phyloP scores from a whole-genome alignment of 2,113 vertebrate species.

The Pristiophorus japonicus region DNA sequence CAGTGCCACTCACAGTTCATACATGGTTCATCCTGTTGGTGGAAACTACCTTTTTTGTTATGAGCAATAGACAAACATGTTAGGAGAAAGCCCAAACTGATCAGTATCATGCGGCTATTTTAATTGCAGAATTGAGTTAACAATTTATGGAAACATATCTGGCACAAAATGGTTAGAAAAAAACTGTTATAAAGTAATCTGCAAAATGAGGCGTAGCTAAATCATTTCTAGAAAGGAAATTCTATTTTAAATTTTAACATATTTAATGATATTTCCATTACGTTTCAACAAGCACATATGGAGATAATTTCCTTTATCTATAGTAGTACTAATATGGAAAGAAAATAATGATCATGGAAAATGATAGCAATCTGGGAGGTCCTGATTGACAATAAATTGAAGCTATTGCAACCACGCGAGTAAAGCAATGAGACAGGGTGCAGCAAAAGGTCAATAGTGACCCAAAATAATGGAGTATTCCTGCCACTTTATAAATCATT shows the following conservation, averaged over 20 bases:
- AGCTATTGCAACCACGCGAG: not conserved
- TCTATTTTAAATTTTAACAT: not conserved
- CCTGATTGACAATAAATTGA: not conserved
- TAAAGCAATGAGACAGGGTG: not conserved
- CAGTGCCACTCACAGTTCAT: not conserved
- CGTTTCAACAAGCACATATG: not conserved
- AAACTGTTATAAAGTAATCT: not conserved
- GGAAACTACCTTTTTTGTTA: not conserved
- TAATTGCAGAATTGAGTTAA: not conserved
- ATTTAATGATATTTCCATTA: not conserved
- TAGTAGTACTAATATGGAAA: not conserved
- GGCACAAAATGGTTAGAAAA: not conserved
- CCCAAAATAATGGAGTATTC: not conserved
- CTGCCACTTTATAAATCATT: not conserved
- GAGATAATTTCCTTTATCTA: not conserved
- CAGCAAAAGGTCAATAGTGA: not conserved
- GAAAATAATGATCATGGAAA: not conserved
- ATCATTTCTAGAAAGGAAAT: not conserved
- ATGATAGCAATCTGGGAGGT: not conserved
- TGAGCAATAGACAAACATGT: not conserved
- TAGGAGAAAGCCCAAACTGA: not conserved
- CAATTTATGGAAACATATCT: not conserved
- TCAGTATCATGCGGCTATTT: not conserved
- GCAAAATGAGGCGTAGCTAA: not conserved
- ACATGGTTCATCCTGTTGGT: not conserved